Conservation (phyloP, 2,888 invertebrate species). For the Synanthedon tipuliformis region DNA sequence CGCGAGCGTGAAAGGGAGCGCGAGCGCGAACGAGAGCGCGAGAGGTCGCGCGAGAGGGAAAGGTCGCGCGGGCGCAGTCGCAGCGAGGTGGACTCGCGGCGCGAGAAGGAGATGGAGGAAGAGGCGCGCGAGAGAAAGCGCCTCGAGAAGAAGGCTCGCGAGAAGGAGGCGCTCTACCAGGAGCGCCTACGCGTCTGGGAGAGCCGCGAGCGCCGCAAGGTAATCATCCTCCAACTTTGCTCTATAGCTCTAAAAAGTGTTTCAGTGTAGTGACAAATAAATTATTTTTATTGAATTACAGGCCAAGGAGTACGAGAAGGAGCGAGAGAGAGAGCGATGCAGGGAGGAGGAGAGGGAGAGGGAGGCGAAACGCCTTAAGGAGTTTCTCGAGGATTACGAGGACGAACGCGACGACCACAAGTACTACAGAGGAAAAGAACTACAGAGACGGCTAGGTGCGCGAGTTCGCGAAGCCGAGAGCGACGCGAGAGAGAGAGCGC, state of each 20-base stretch:
- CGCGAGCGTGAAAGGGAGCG: slow-evolving; percentile 49
- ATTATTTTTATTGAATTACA: no score
- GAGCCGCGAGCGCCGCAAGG: slow-evolving; percentile 86
- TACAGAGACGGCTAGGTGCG: slow-evolving; percentile 90
- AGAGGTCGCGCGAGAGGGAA: slow-evolving; percentile 50
- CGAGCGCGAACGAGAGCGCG: slow-evolving; percentile 48
- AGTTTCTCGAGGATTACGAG: slow-evolving; percentile 99
- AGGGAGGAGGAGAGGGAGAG: slow-evolving; percentile 88
- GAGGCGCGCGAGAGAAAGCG: slow-evolving; percentile 92
- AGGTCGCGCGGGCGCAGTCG: slow-evolving; percentile 56
- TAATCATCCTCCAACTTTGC: no score
- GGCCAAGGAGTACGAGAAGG: slow-evolving; percentile 88
- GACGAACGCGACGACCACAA: slow-evolving; percentile 97
- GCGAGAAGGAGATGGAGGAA: slow-evolving; percentile 89
- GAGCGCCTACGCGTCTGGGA: slow-evolving; percentile 86
- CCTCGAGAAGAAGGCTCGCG: slow-evolving; percentile 88
- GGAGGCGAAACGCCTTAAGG: slow-evolving; percentile 94
- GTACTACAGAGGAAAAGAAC: slow-evolving; percentile 92
- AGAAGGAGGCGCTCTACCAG: slow-evolving; percentile 97
- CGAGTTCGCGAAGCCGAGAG: slow-evolving; percentile 93
- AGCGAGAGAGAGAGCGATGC: slow-evolving; percentile 78
- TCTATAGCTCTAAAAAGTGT: no score
- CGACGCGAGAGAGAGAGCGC: slow-evolving; percentile 90
- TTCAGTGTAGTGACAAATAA: no score
- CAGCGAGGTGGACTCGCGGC: slow-evolving; percentile 74